A percentile compares a stretch with the other conserved stretches of the same genome.
These are phyloP conservation scores for Squalus acanthias DNA, from an alignment of 2,797 vertebrate genomes.

Conservation along the genomic window DNA sequence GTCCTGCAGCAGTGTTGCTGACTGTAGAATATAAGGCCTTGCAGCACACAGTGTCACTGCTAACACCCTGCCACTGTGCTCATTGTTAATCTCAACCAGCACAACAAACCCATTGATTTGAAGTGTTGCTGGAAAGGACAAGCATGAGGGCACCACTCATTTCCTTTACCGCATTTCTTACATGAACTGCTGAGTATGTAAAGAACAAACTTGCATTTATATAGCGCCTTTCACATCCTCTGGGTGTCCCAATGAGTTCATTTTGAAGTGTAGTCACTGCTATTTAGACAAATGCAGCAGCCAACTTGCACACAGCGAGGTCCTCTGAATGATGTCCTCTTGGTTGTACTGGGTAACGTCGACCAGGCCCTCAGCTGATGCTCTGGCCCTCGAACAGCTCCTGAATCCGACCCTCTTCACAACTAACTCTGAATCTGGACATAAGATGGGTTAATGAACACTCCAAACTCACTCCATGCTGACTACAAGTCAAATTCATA, in stretches of 20 bases:
- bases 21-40: slow-evolving; percentile 19
- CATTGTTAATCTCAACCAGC: neutral
- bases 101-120: neutral
- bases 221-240: neutral
- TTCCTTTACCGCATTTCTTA: neutral
- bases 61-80: neutral
- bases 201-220: neutral
- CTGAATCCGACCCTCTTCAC: neutral
- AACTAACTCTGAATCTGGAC: neutral
- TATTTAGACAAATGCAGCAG: neutral
- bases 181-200: neutral
- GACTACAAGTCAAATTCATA: no score
- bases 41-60: neutral
- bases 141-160: neutral
- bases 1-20: slow-evolving; percentile 5
- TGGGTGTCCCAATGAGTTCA: neutral
- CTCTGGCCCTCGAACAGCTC: neutral
- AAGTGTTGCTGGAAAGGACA: neutral
- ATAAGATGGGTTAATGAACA: neutral
- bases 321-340: neutral
- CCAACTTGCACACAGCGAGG: neutral
- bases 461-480: neutral
- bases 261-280: neutral
- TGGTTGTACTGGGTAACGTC: no score
- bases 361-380: no score